These are phyloP conservation scores for Clarias platycephalus DNA, from an alignment of 2,797 vertebrate genomes.

Conservation along the genomic window DNA sequence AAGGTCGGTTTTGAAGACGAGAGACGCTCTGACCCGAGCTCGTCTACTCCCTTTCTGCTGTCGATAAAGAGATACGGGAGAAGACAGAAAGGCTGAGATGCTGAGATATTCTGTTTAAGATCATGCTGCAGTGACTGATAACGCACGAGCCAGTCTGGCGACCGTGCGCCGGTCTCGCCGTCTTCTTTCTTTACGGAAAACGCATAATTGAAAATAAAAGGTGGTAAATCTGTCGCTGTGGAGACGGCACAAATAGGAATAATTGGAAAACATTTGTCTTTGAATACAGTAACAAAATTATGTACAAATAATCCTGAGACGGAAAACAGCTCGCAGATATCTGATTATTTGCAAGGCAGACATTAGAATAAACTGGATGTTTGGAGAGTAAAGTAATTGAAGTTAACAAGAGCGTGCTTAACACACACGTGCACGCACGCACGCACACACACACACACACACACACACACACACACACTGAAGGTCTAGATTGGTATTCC, in stretches of 20 bases:
- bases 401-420: constrained; percentile 19
- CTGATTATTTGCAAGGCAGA: constrained; percentile 12
- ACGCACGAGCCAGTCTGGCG: not conserved
- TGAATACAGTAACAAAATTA: constrained; percentile 17
- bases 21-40: constrained; percentile 32
- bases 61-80: not conserved
- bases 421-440: constrained; percentile 20
- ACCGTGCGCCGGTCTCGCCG: not conserved
- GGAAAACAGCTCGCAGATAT: constrained; percentile 3
- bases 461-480: not conserved
- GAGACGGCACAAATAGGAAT: not conserved
- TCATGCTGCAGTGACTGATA: constrained; percentile 1
- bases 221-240: not conserved
- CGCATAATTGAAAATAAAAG: not conserved
- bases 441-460: constrained; percentile 28
- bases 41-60: not conserved
- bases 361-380: constrained; percentile 14
- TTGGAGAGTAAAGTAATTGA: constrained; percentile 14
- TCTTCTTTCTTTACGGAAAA: not conserved
- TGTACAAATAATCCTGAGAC: not conserved
- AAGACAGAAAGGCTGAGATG: not conserved
- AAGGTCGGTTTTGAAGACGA: constrained; percentile 60
- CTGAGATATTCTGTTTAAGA: not conserved
- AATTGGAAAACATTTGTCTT: constrained; percentile 4
- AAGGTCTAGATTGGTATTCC: constrained; percentile 67